phyloP scores from a whole-genome alignment of 2,113 vertebrate species.

The Caranx ignobilis region DNA sequence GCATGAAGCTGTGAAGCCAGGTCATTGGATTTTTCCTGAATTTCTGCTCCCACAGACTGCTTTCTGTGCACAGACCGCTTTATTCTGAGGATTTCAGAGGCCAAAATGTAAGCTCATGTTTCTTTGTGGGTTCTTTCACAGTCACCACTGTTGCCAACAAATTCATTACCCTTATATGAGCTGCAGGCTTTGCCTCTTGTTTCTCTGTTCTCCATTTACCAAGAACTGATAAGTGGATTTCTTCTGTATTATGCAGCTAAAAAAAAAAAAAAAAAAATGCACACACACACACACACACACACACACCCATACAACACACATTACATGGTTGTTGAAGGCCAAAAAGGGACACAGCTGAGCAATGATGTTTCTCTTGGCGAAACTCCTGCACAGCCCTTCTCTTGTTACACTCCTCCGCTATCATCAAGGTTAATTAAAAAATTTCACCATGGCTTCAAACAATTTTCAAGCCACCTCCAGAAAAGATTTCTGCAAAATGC shows the following conservation, averaged over 20 bases:
- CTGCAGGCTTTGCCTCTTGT: constrained; percentile 6
- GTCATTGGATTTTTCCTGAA: constrained; percentile 39
- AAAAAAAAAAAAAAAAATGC: background rate
- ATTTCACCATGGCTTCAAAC: constrained; percentile 45
- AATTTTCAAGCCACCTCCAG: constrained; percentile 51
- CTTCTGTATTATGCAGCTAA: constrained; percentile 26
- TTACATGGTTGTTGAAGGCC: constrained; percentile 24
- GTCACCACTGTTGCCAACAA: constrained; percentile 8
- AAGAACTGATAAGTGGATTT: constrained; percentile 35
- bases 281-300: no score
- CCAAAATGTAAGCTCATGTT: constrained; percentile 21
- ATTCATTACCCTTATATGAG: constrained; percentile 44
- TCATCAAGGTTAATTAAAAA: constrained; percentile 75
- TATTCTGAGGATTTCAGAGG: constrained; percentile 24
- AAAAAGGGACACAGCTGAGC: constrained; percentile 22
- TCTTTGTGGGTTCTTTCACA: constrained; percentile 23
- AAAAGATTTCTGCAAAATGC: constrained; percentile 30
- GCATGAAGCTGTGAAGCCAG: constrained; percentile 34
- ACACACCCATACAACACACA: background rate
- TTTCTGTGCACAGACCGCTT: constrained; percentile 5
- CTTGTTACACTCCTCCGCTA: constrained; percentile 36
- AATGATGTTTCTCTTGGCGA: constrained; percentile 33
- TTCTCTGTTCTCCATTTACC: constrained; percentile 2
- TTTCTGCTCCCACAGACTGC: constrained; percentile 32
- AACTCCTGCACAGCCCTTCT: constrained; percentile 25